These are phyloP conservation scores for Actinernus sp. DNA, from an alignment of 92 coral and sea anemone species.

Conservation along the genomic window DNA sequence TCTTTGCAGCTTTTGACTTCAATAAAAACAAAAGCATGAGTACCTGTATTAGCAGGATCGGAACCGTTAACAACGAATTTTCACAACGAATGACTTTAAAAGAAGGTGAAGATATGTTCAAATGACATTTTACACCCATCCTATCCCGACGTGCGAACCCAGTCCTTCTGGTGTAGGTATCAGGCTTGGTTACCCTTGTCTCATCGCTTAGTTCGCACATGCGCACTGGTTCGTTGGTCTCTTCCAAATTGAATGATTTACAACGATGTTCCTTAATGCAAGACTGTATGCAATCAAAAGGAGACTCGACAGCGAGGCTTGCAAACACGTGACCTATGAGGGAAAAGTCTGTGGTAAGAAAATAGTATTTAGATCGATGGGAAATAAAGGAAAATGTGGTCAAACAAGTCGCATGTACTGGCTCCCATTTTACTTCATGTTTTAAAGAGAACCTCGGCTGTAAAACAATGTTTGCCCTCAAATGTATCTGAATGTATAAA, in stretches of 20 bases:
- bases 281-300: slow-evolving; percentile 6
- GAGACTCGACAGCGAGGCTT: neutral
- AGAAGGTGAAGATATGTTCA: no score
- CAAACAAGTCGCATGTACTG: no score
- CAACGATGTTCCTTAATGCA: slow-evolving; percentile 12
- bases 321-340: slow-evolving; percentile 7
- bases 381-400: no score
- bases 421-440: no score
- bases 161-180: slow-evolving; percentile 10
- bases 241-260: slow-evolving; percentile 11
- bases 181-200: slow-evolving; percentile 18
- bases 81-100: no score
- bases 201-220: slow-evolving; percentile 14
- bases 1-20: slow-evolving; percentile 54
- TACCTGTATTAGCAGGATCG: no score
- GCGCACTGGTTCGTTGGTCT: neutral
- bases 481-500: no score
- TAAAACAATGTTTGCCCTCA: no score
- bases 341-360: neutral
- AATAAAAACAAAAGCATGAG: no score
- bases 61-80: no score
- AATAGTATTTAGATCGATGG: neutral
- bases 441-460: no score
- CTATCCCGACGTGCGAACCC: slow-evolving; percentile 23
- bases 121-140: slow-evolving; percentile 7